Evolutionary conservation across 2,797 vertebrate genomes (phyloP), one percentile per base, ranked within the genome.

Genomic region (Brachyrhaphis roseni): DNA sequence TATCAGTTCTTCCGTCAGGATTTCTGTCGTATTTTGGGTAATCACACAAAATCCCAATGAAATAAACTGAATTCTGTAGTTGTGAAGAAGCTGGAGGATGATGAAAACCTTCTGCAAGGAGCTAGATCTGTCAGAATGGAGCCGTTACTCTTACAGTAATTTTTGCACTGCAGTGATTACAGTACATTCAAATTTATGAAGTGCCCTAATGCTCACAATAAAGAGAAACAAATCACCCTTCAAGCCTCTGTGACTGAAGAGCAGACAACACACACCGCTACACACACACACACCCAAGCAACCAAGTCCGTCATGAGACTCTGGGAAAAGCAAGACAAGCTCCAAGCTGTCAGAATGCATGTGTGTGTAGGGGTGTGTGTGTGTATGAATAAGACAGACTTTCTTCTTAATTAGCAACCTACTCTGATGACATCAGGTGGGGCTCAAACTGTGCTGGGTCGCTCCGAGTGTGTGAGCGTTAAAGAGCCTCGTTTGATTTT

Each of bases 371-470:
- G 75, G 79, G 78, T 55, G 23, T 55, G 59, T 59, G 74, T 85
- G 76, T 76, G 72, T 82, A 66, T 82, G 78, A 57, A 76, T 71
- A 68, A 74, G 75, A 73, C 82, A 83, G 86, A 72, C 82, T 85
- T 79, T 82, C 82, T 76, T 89, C 87, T 89, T 91, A 92, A 92
- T 93, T 92, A 90, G 83, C 75, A 15, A 87, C 83, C 82, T 80
- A 88, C 88, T 81, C 85, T 89, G 87, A 90, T 92, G 88, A 88
- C 90, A 91, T 84, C 87, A 86, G 87, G 85, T 84, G 16, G 41
- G 81, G 91, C 90, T 91, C 91, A 91, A 88, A 92, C 90, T 88
- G 90, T 87, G 89, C 84, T 13, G 82, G 66, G 83, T 66, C 74
- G 78, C 45, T 7, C 62, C 6, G 74, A 73, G 86, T 78, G 76